Percentiles rank a stretch among this genome's conserved stretches.
Conservation (phyloP, 2,113 vertebrate genomes). For the Tylochromis polylepis region DNA sequence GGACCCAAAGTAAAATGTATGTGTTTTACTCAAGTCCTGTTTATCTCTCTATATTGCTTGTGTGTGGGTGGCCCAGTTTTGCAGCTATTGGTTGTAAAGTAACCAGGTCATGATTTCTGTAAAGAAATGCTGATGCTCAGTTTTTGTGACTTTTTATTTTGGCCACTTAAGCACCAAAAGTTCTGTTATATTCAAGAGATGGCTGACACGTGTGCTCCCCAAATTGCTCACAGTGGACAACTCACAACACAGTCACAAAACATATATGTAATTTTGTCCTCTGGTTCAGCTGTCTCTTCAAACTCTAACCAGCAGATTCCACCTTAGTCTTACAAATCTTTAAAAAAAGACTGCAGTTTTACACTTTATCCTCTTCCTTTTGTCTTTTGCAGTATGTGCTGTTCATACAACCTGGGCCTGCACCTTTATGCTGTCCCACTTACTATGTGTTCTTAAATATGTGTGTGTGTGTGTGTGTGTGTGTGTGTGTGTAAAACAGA, state of each 20-base stretch:
- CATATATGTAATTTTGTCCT: not conserved
- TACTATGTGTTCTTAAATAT: not conserved
- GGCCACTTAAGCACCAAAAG: not conserved
- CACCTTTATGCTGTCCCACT: not conserved
- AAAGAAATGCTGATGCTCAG: not conserved
- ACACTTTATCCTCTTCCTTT: not conserved
- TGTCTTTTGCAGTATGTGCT: not conserved
- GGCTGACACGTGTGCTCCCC: not conserved
- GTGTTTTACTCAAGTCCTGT: not conserved
- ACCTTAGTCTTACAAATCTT: not conserved
- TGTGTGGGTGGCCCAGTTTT: not conserved
- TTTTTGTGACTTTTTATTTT: not conserved
- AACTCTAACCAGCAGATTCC: not conserved
- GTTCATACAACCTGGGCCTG: not conserved
- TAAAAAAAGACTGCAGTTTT: not conserved
- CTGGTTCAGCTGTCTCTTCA: not conserved
- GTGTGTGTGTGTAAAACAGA: constrained; percentile 49
- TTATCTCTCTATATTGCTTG: not conserved
- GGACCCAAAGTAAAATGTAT: not conserved
- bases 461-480: not conserved
- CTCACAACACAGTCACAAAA: not conserved
- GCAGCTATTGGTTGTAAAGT: not conserved
- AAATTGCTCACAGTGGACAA: not conserved
- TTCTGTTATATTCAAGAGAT: not conserved
- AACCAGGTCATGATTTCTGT: not conserved